A percentile compares a stretch with the other conserved stretches of the same genome.
These are phyloP conservation scores for Dasyornis broadbenti DNA, from an alignment of 2,113 vertebrate species.

Conservation along the genomic window DNA sequence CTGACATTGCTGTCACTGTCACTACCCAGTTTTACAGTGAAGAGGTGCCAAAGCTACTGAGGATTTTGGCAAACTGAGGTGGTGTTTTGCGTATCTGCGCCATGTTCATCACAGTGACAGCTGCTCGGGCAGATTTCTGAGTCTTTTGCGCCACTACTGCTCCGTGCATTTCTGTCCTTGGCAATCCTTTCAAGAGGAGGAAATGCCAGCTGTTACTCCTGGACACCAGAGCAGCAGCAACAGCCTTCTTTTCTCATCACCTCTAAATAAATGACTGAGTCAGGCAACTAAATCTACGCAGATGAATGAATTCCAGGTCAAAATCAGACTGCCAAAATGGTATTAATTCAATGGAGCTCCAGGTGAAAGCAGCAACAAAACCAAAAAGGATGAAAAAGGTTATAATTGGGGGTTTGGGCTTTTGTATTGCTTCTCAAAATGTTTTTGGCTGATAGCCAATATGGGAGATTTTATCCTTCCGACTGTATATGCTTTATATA, in stretches of 20 bases:
- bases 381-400: background rate
- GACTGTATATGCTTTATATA: background rate
- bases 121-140: constrained; percentile 72
- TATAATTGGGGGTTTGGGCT: rapidly evolving
- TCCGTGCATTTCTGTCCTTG: constrained; percentile 50
- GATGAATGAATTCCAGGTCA: background rate
- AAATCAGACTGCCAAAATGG: background rate
- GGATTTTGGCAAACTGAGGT: constrained; percentile 47
- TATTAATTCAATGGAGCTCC: background rate
- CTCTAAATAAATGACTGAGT: constrained; percentile 16
- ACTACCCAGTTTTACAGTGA: background rate
- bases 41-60: constrained; percentile 40
- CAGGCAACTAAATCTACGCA: background rate
- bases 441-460: background rate
- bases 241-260: constrained; percentile 1
- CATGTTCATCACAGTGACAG: constrained; percentile 51
- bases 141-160: constrained; percentile 5
- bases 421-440: background rate
- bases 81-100: constrained; percentile 31
- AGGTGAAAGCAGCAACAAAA: background rate
- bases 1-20: background rate
- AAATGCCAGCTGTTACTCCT: constrained; percentile 72
- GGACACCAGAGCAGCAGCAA: constrained; percentile 12
- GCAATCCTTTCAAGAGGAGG: constrained; percentile 60
- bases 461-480: background rate